Evolutionary conservation across 2,888 invertebrate genomes (phyloP).

Genomic region (Fragum whitleyi): DNA sequence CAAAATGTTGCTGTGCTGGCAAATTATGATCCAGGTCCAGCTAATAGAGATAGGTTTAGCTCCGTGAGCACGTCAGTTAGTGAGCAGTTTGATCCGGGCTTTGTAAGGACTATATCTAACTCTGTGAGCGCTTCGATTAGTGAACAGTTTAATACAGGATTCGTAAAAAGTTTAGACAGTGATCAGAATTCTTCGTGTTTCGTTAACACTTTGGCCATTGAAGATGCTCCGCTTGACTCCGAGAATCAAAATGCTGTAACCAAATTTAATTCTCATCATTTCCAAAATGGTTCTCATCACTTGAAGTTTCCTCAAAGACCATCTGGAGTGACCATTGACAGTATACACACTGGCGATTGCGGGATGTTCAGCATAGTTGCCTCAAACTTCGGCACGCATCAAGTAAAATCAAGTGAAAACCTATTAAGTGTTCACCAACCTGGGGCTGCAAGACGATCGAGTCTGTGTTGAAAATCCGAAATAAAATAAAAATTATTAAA

Average conservation of each 20-base stretch:
- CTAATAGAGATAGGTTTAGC: neutral
- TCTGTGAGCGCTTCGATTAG: too few species aligned
- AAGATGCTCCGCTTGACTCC: too few species aligned
- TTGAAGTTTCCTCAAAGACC: too few species aligned
- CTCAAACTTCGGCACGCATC: neutral
- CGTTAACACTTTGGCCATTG: too few species aligned
- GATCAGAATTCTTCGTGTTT: too few species aligned
- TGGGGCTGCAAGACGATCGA: neutral
- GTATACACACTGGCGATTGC: neutral
- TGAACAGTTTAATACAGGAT: too few species aligned
- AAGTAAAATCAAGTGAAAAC: neutral
- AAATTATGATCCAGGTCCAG: neutral
- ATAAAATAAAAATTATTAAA: too few species aligned
- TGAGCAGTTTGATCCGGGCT: neutral
- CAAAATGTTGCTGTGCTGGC: conserved; percentile 14
- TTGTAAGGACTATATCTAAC: too few species aligned
- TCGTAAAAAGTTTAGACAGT: too few species aligned
- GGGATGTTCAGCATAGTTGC: neutral
- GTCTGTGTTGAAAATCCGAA: neutral
- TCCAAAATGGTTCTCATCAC: too few species aligned
- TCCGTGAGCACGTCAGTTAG: neutral
- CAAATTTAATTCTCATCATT: too few species aligned
- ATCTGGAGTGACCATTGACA: neutral
- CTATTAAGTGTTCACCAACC: neutral
- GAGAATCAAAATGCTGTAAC: too few species aligned